Percentiles rank a stretch among this genome's conserved stretches.
Conservation (phyloP, 2,888 invertebrate genomes). For the Holacanthella duospinosa region DNA sequence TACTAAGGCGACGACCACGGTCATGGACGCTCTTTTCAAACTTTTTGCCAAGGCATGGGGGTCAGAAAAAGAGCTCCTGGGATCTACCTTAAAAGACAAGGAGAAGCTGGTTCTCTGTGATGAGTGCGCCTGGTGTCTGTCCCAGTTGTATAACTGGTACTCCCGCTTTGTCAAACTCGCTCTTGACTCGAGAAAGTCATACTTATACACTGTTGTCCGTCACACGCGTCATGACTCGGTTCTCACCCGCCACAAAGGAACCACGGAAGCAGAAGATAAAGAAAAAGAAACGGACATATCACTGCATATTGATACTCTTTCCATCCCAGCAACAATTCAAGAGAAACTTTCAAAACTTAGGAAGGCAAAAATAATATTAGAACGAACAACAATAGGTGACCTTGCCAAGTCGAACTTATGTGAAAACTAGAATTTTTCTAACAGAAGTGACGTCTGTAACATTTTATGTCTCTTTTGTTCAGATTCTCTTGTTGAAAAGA, state of each 20-base stretch:
- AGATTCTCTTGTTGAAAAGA: too few relatives aligned
- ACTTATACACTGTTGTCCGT: background rate
- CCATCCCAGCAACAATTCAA: too few relatives aligned
- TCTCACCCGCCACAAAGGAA: background rate
- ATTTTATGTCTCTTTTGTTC: too few relatives aligned
- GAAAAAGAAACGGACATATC: background rate
- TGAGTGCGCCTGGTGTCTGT: background rate
- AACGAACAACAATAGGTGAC: too few relatives aligned
- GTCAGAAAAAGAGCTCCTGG: background rate
- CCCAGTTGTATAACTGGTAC: background rate
- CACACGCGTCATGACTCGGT: background rate
- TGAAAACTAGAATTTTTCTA: too few relatives aligned
- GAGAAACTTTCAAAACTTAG: too few relatives aligned
- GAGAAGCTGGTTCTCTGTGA: background rate
- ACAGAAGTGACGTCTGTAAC: too few relatives aligned
- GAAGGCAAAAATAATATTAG: too few relatives aligned
- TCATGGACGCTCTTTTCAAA: background rate
- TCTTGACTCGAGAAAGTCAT: background rate
- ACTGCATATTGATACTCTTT: background rate
- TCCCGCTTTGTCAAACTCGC: background rate
- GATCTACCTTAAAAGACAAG: background rate
- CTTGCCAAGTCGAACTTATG: too few relatives aligned
- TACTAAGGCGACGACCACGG: background rate
- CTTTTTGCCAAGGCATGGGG: background rate
- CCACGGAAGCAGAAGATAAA: background rate